These are phyloP conservation scores for Sturnira hondurensis DNA, from an alignment of 2,113 vertebrate species.

Conservation along the genomic window DNA sequence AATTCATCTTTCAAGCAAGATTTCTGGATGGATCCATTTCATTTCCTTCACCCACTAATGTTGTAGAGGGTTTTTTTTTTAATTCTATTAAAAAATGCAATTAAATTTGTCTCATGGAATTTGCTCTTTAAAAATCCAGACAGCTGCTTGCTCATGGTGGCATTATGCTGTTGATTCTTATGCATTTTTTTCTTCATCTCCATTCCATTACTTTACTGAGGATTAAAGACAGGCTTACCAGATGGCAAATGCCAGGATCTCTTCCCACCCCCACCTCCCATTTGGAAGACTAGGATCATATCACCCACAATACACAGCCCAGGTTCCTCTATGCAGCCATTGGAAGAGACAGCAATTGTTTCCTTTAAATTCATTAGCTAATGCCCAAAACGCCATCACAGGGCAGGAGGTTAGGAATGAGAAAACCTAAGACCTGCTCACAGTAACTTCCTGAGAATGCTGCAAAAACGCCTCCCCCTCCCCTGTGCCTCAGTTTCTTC, in stretches of 20 bases:
- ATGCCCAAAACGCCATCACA: not conserved
- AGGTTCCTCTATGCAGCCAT: conserved; percentile 34
- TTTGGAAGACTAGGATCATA: conserved; percentile 47
- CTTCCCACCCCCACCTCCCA: conserved; percentile 50
- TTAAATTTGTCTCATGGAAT: conserved; percentile 71
- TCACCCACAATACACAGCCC: conserved; percentile 49
- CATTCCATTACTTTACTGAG: conserved; percentile 75
- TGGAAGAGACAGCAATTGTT: conserved; percentile 46
- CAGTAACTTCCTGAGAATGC: not conserved
- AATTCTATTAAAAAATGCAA: conserved; percentile 75
- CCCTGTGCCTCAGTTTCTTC: conserved; percentile 65
- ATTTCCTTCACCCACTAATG: conserved; percentile 68
- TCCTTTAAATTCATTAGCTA: conserved; percentile 41
- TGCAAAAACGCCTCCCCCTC: not conserved
- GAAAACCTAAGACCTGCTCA: not conserved
- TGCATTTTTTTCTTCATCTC: conserved; percentile 71
- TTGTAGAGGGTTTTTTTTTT: conserved; percentile 61
- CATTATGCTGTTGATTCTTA: conserved; percentile 71
- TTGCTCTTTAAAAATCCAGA: conserved; percentile 75
- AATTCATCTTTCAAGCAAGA: conserved; percentile 77
- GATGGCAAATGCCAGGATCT: conserved; percentile 65
- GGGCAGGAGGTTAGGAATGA: not conserved
- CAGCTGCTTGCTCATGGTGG: conserved; percentile 62
- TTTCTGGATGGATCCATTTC: conserved; percentile 67
- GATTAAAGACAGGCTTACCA: conserved; percentile 71